These are phyloP conservation scores for Zaprionus lineosus DNA, from an alignment of 2,888 invertebrate species.

Conservation along the genomic window DNA sequence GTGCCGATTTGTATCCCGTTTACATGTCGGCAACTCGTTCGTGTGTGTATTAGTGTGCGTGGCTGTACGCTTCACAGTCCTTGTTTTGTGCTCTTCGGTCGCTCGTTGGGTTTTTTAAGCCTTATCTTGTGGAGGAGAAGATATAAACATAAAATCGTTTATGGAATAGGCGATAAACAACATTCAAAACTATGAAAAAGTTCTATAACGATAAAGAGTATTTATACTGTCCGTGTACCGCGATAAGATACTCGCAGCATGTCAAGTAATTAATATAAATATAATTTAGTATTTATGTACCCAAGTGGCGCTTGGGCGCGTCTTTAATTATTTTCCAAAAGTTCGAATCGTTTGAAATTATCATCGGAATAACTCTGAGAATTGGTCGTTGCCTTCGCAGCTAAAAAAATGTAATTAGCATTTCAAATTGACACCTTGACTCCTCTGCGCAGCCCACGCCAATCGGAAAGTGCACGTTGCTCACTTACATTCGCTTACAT, in stretches of 20 bases:
- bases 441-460: constrained; percentile 10
- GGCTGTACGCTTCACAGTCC: constrained; percentile 22
- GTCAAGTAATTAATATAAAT: constrained; percentile 14
- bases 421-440: constrained; percentile 36
- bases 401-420: constrained; percentile 28
- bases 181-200: not conserved
- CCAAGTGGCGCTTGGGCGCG: not conserved
- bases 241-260: constrained; percentile 24
- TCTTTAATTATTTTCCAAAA: constrained; percentile 6
- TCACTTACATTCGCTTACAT: constrained; percentile 4
- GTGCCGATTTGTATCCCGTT: constrained; percentile 6
- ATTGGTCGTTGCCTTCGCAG: not conserved
- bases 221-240: constrained; percentile 11
- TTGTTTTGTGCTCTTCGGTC: constrained; percentile 5
- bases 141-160: not conserved
- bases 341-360: not conserved
- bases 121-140: constrained; percentile 6
- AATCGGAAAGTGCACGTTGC: constrained; percentile 11
- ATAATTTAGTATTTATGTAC: constrained; percentile 7
- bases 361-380: constrained; percentile 23
- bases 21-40: constrained; percentile 3
- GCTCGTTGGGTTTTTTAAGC: not conserved
- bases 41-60: constrained; percentile 13
- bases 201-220: not conserved
- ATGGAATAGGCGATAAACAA: not conserved